A percentile compares a stretch with the other conserved stretches of the same genome.
phyloP scores from a whole-genome alignment of 2,888 invertebrate species.

The Ectobius pallidus region DNA sequence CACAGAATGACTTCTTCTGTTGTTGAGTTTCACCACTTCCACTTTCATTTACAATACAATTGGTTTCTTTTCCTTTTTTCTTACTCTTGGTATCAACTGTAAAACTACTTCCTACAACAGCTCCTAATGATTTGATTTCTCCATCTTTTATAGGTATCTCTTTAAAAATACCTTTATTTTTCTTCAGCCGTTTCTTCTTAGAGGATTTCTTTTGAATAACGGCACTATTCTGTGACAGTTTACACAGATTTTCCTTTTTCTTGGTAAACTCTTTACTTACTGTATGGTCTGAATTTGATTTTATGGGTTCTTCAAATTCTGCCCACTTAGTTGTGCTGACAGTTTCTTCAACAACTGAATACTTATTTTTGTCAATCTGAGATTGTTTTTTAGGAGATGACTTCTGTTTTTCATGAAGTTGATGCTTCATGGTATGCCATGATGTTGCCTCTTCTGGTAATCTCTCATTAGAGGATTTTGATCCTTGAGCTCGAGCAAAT shows the following conservation, averaged over 20 bases:
- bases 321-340: conserved; percentile 48
- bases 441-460: conserved; percentile 72
- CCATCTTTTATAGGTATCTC: neutral
- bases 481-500: conserved; percentile 75
- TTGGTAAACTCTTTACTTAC: conserved; percentile 61
- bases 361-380: neutral
- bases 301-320: conserved; percentile 49
- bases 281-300: conserved; percentile 52
- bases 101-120: neutral
- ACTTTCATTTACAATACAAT: no score
- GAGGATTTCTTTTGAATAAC: conserved; percentile 45
- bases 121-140: neutral
- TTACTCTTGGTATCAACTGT: neutral
- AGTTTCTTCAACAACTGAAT: neutral
- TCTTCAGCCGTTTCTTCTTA: conserved; percentile 37
- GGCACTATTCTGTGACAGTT: neutral
- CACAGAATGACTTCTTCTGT: no score
- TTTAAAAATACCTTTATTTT: conserved; percentile 38
- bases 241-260: neutral
- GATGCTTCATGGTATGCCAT: conserved; percentile 74
- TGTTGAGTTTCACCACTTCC: no score
- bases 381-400: neutral
- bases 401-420: conserved; percentile 55
- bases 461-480: conserved; percentile 74
- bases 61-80: conserved; percentile 20